Conservation (phyloP, 2,113 vertebrate species). For the Syngnathus floridae region DNA sequence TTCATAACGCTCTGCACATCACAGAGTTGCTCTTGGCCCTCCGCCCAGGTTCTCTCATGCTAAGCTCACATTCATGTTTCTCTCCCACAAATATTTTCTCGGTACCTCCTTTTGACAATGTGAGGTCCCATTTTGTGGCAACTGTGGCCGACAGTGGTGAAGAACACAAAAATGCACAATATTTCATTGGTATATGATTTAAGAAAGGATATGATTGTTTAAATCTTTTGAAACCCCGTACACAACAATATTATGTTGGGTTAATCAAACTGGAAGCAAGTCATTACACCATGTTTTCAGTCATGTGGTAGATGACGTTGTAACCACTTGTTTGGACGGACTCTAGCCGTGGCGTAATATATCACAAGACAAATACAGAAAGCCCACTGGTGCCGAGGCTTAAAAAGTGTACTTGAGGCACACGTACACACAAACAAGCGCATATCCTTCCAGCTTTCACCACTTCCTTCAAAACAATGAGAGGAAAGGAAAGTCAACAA, state of each 20-base stretch:
- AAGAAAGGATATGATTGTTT: slow-evolving; percentile 30
- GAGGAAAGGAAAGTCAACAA: slow-evolving; percentile 69
- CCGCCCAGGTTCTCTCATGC: slow-evolving; percentile 60
- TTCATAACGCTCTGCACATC: slow-evolving; percentile 61
- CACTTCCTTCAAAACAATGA: slow-evolving; percentile 71
- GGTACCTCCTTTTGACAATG: slow-evolving; percentile 48
- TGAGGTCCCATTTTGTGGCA: slow-evolving; percentile 57
- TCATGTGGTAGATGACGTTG: slow-evolving; percentile 43
- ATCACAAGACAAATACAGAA: slow-evolving; percentile 48
- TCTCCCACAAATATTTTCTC: slow-evolving; percentile 61
- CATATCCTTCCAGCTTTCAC: slow-evolving; percentile 59
- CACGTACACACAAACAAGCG: slow-evolving; percentile 19
- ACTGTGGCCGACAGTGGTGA: slow-evolving; percentile 50
- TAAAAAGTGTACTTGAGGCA: slow-evolving; percentile 38
- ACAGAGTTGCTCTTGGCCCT: slow-evolving; percentile 63
- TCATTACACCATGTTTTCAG: slow-evolving; percentile 45
- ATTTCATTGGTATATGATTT: slow-evolving; percentile 44
- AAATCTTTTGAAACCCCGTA: slow-evolving; percentile 49
- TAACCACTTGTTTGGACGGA: slow-evolving; percentile 37
- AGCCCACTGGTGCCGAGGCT: slow-evolving; percentile 40
- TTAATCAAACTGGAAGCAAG: slow-evolving; percentile 50
- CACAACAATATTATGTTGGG: slow-evolving; percentile 49
- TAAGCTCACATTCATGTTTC: slow-evolving; percentile 68
- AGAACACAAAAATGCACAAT: slow-evolving; percentile 41
- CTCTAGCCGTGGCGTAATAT: slow-evolving; percentile 44